phyloP scores from a whole-genome alignment of 2,113 vertebrate genomes.

The Oceanodroma tethys region DNA sequence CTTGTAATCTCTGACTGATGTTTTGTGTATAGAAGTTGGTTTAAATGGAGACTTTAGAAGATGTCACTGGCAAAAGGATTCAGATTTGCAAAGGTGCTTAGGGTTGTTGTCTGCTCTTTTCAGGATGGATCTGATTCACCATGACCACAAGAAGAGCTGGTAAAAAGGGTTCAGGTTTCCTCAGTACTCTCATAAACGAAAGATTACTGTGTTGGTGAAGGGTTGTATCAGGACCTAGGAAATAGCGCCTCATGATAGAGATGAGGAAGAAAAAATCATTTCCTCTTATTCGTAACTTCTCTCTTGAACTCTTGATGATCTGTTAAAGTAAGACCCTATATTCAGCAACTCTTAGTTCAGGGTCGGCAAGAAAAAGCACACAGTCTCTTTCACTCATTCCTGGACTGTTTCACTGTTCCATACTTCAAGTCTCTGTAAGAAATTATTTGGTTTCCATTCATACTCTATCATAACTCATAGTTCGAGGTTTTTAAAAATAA shows the following conservation, averaged over 20 bases:
- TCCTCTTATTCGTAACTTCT: background rate
- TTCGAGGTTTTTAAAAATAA: slow-evolving; percentile 21
- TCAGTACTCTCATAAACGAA: background rate
- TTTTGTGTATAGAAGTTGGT: background rate
- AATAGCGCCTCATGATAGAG: background rate
- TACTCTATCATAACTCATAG: background rate
- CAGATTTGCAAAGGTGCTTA: background rate
- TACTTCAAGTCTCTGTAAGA: background rate
- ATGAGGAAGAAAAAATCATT: background rate
- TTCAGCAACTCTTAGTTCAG: background rate
- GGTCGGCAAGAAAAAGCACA: background rate
- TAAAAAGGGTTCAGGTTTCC: background rate
- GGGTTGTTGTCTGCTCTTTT: background rate
- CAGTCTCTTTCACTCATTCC: background rate
- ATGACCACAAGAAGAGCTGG: background rate
- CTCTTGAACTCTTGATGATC: background rate
- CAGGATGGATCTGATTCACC: background rate
- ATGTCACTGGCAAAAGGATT: background rate
- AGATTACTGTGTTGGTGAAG: background rate
- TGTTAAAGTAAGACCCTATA: background rate
- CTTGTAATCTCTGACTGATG: background rate
- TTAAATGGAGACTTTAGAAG: background rate
- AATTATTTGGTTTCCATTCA: slow-evolving; percentile 7
- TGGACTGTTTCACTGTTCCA: background rate
- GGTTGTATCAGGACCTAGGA: background rate